Base-by-base conservation (phyloP, 35 echinoderm and acorn worm genomes). In the Strongylocentrotus purpuratus region DNA sequence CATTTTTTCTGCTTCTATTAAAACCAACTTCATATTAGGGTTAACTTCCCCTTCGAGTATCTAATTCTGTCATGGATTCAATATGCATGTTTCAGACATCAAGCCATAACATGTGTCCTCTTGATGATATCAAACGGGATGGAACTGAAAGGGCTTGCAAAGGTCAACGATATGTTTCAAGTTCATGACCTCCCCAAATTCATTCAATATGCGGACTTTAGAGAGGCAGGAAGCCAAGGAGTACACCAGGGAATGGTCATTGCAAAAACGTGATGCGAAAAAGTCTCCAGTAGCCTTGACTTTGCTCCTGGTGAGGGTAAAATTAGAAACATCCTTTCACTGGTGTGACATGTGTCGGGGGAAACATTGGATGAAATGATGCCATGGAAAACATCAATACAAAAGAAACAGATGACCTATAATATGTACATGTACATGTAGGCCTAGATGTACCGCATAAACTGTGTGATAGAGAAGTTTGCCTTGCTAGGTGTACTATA, bases 141-240 rank as follows among this genome's bases (percentile, higher is more conserved):
- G 65, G 65, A 78, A 22, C 65, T 31, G 65, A 78, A 78, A 78
- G 65, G 65, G 65, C 65, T 3, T 78, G 65, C 25, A 78, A 78
- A 78, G 65, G 65, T 78, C 65, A 78, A 78, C 65, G 65, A n/a
- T 78, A 78, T 78, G 20, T 78, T 28, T 28, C 65, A 78, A 78
- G 65, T 78, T 78, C 65, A 78, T 78, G 65, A 78, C 65, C 65
- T 78, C 65, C 65, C 65, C 65, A 22, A 78, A 78, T 78, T 78
- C 65, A 78, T 78, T 78, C 65, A 78, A n/a, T 78, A 78, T 78
- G 65, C 5, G 65, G 65, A 78, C 7, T n/a, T 28, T 7, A 78
- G 25, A 25, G 22, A 28, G 65, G 28, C 65, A 78, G 65, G 65
- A 78, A 78, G 65, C 28, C 7, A 22, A 22, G 20, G 65, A 7